These are phyloP conservation scores for Lycaon pictus DNA, from an alignment of 2,113 vertebrate species.

Conservation along the genomic window DNA sequence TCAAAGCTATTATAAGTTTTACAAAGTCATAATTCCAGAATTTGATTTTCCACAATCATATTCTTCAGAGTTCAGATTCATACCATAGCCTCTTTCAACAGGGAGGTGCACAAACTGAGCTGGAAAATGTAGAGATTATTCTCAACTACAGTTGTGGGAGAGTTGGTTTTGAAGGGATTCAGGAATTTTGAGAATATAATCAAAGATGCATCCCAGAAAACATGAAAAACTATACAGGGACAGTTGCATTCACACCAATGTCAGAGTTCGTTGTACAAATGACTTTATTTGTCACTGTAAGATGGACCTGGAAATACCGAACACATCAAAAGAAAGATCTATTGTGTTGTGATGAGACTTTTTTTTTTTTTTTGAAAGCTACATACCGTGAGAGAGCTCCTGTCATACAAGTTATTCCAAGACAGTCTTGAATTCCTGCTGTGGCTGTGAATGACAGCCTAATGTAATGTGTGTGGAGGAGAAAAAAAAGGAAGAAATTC, in stretches of 20 bases:
- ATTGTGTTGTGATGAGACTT: constrained; percentile 67
- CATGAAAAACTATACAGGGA: neutral
- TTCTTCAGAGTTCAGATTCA: neutral
- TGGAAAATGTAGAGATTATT: neutral
- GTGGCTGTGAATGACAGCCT: constrained; percentile 84
- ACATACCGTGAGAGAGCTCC: constrained; percentile 67
- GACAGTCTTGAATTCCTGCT: constrained; percentile 77
- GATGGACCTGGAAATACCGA: constrained; percentile 69
- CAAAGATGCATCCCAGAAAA: neutral
- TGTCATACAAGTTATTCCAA: constrained; percentile 80
- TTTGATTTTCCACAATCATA: neutral
- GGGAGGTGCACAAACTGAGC: neutral
- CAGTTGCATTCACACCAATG: neutral
- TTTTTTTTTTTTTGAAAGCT: constrained; percentile 78
- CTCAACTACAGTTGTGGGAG: neutral
- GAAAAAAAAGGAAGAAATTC: constrained; percentile 29
- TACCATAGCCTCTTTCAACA: neutral
- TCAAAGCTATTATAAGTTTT: neutral
- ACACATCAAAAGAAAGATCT: constrained; percentile 73
- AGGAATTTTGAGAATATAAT: neutral
- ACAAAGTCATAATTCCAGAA: neutral
- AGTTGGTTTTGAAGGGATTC: constrained; percentile 32
- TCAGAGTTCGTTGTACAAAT: constrained; percentile 76
- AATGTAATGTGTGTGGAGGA: constrained; percentile 56
- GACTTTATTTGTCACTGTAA: constrained; percentile 74